phyloP scores from a whole-genome alignment of 2,888 invertebrate genomes.

The Drosophila austrosaltans region DNA sequence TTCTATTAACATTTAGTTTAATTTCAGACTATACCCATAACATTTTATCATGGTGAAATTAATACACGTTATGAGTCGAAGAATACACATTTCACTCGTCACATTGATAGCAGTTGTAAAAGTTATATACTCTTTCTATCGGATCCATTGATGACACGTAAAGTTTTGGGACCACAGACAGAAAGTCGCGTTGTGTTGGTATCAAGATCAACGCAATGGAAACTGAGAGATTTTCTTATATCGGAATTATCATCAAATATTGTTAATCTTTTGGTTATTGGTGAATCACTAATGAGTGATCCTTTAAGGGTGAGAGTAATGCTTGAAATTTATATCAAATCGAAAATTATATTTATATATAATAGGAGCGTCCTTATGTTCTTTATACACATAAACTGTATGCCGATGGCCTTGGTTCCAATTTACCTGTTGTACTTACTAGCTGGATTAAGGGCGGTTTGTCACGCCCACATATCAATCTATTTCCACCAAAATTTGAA shows the following conservation, averaged over 20 bases:
- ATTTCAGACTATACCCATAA: slow-evolving; percentile 83
- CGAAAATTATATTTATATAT: neutral
- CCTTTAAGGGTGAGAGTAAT: slow-evolving; percentile 82
- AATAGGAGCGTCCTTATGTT: slow-evolving; percentile 88
- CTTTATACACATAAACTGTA: slow-evolving; percentile 90
- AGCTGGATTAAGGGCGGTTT: slow-evolving; percentile 88
- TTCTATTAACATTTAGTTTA: neutral
- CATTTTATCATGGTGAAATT: slow-evolving; percentile 87
- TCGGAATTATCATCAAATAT: slow-evolving; percentile 87
- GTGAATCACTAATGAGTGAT: slow-evolving; percentile 86
- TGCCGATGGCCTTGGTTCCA: slow-evolving; percentile 89
- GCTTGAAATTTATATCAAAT: neutral
- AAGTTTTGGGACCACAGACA: slow-evolving; percentile 86
- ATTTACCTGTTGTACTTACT: slow-evolving; percentile 87
- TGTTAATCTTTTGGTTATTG: slow-evolving; percentile 88
- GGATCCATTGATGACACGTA: slow-evolving; percentile 86
- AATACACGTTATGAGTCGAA: slow-evolving; percentile 84
- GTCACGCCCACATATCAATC: slow-evolving; percentile 86
- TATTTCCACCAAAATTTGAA: slow-evolving; percentile 89
- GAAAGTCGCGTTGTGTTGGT: slow-evolving; percentile 87
- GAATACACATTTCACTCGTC: slow-evolving; percentile 78
- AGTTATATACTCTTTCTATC: slow-evolving; percentile 88
- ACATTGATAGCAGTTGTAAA: slow-evolving; percentile 85
- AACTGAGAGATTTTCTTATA: slow-evolving; percentile 88
- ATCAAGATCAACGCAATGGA: slow-evolving; percentile 90